Percentiles rank a stretch among this genome's conserved stretches.
These are phyloP conservation scores for Mystacornis crossleyi DNA, from an alignment of 2,113 vertebrate genomes.

Conservation along the genomic window DNA sequence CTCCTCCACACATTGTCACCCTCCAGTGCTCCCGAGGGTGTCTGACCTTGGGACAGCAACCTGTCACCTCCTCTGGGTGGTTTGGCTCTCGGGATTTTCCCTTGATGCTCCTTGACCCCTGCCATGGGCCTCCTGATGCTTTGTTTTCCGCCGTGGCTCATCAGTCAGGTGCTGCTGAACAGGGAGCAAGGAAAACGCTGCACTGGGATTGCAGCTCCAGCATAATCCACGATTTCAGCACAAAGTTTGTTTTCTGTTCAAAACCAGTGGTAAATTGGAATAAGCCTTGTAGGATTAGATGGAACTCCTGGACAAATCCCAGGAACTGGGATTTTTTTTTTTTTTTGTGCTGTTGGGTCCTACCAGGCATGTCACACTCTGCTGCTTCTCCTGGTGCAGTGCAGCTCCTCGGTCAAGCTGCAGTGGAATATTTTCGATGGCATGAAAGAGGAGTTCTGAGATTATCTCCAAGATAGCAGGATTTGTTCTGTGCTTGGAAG, in stretches of 20 bases:
- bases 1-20: rapidly evolving
- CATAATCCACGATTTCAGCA: background rate
- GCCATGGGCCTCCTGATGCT: background rate
- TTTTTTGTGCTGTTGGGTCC: background rate
- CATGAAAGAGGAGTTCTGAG: background rate
- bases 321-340: background rate
- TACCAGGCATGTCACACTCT: rapidly evolving
- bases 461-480: background rate
- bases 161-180: background rate
- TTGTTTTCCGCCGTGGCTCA: background rate
- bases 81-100: background rate
- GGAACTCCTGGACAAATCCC: background rate
- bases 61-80: background rate
- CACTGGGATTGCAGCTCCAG: background rate
- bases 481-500: background rate
- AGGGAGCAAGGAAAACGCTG: background rate
- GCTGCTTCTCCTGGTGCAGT: background rate
- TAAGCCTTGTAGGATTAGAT: background rate
- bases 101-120: background rate
- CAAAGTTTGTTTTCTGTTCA: background rate
- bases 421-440: background rate
- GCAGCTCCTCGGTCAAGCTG: background rate
- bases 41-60: background rate
- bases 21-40: background rate
- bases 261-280: background rate